phyloP scores from a whole-genome alignment of 1,140 invertebrate species.

The Mercenaria mercenaria region DNA sequence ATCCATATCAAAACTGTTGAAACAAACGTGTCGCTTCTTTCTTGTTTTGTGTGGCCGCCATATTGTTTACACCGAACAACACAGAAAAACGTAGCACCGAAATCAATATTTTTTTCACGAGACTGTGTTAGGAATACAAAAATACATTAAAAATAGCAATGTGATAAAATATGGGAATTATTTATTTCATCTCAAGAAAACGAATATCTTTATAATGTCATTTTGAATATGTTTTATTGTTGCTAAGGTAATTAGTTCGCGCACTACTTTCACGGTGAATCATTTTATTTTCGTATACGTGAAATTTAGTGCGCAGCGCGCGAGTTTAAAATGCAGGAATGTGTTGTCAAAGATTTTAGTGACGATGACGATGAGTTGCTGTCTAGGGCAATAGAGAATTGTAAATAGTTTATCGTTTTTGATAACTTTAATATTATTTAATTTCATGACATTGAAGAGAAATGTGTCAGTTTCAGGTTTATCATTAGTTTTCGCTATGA shows the following conservation, averaged over 20 bases:
- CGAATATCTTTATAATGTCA: too few species aligned
- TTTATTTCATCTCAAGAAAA: too few species aligned
- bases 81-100: neutral
- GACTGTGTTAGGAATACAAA: too few species aligned
- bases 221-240: neutral
- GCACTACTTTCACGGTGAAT: neutral
- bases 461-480: too few species aligned
- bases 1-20: conserved; percentile 31
- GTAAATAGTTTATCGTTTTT: neutral
- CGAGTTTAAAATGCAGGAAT: neutral
- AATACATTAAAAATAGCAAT: too few species aligned
- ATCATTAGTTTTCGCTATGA: too few species aligned
- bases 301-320: neutral
- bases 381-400: neutral
- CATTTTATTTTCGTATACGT: neutral
- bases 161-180: too few species aligned
- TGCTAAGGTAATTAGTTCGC: conserved; percentile 13
- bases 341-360: neutral
- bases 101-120: neutral
- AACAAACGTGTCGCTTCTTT: neutral
- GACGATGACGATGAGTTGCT: neutral
- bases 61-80: conserved; percentile 59
- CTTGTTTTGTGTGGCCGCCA: neutral
- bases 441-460: too few species aligned
- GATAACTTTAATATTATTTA: too few species aligned